Percentiles rank a stretch among this genome's conserved stretches.
These are phyloP conservation scores for Ispidina lecontei DNA, from an alignment of 2,797 vertebrate species.

Conservation along the genomic window DNA sequence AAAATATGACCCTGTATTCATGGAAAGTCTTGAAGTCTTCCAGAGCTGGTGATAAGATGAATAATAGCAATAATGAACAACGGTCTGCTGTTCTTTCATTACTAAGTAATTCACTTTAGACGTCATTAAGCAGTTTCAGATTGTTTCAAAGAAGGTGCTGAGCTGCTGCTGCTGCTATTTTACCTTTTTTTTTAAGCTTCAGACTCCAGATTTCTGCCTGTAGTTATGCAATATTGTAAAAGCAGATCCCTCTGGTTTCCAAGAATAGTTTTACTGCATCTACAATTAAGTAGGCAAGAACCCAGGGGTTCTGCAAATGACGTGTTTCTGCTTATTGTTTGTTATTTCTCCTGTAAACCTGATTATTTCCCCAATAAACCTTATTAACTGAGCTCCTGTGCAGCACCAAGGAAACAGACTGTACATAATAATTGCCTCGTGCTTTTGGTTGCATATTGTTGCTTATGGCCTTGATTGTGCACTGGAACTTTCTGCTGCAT, in stretches of 20 bases:
- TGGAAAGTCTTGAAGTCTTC: conserved; percentile 31
- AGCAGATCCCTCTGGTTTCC: conserved; percentile 31
- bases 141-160: conserved; percentile 11
- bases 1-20: neutral
- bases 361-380: conserved; percentile 21
- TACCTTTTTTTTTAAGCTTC: neutral
- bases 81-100: conserved; percentile 10
- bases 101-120: conserved; percentile 15
- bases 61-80: neutral
- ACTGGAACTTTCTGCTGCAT: neutral
- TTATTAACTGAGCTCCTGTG: neutral
- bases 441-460: neutral
- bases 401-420: neutral
- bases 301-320: neutral
- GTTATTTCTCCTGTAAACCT: neutral
- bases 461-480: neutral
- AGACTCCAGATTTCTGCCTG: neutral
- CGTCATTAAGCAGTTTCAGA: conserved; percentile 20
- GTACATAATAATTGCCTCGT: neutral
- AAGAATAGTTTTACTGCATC: conserved; percentile 3
- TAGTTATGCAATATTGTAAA: neutral
- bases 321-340: neutral
- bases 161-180: neutral
- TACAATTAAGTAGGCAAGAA: conserved; percentile 18
- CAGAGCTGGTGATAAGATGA: neutral